Evolutionary conservation across 1,140 invertebrate genomes (phyloP), one percentile per base, ranked within the genome.

Genomic region (Phortica variegata): DNA sequence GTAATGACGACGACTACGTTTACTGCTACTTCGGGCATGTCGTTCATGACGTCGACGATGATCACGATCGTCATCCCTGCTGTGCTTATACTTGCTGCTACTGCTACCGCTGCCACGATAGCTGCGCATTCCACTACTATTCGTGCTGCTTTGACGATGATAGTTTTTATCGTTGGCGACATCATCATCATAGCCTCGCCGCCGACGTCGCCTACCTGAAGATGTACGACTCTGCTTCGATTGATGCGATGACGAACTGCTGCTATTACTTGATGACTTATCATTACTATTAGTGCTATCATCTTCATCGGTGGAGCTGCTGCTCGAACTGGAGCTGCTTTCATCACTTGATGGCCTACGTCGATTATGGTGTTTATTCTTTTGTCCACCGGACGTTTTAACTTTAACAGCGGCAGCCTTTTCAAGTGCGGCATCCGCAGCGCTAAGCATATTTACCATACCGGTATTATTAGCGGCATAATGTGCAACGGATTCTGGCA

Each of bases 401-500:
- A n/a, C n/a, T n/a, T n/a, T n/a, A n/a, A n/a, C n/a, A n/a, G n/a
- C n/a, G 29, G 46, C 53, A 18, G 48, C 63, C 23, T 68, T 68
- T 12, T 58, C 44, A 2, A 68, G 54, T 1, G 65, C 63, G 32
- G 68, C 68, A 17, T 68, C 60, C 1, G 63, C 65, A 18, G 63
- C 63, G 31, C 23, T 63, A 2, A 68, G 33, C 52, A 68, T 63
- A 15, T 18, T 63, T 3, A 57, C 50, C 32, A 10, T 26, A 26
- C 5, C 10, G 5, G 23, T 26, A 6, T 5, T 26, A 6, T 5
- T 26, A 26, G 5, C 10, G 10, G 5, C 10, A 26, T 26, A 26
- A 26, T 26, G 23, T 26, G 23, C 23, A 5, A 68, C 58, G 2
- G 60, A 53, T 21, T 68, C 65, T 1, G 63, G 63, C 54, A 69